Conservation (phyloP, 2,797 vertebrate genomes). For the Phoebastria nigripes region DNA sequence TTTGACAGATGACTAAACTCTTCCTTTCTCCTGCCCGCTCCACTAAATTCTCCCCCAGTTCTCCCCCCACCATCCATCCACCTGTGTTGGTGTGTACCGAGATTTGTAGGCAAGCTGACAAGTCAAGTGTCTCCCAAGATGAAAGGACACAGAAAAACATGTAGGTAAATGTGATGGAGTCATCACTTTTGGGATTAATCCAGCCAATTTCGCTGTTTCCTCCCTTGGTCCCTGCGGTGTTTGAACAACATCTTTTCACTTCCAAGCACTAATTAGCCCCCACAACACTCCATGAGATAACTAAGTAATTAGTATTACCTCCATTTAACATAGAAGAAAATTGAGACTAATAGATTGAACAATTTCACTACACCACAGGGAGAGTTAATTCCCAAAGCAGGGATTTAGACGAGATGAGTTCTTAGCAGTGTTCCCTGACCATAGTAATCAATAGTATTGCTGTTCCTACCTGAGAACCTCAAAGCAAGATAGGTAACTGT, state of each 20-base stretch:
- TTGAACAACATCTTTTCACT: background rate
- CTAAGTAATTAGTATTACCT: background rate
- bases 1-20: background rate
- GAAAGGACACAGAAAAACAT: background rate
- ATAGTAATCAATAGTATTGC: background rate
- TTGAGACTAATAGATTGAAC: background rate
- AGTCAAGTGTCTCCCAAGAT: background rate
- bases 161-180: background rate
- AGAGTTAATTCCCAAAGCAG: background rate
- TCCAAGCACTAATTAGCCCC: background rate
- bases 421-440: background rate
- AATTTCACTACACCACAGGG: background rate
- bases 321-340: background rate
- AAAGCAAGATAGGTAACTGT: background rate
- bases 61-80: background rate
- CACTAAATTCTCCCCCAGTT: background rate
- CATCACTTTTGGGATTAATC: background rate
- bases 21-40: background rate
- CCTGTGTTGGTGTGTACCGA: rapidly evolving
- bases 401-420: background rate
- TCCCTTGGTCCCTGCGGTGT: background rate
- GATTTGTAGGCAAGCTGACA: background rate
- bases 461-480: background rate
- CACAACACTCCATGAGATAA: background rate
- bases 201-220: background rate